Evolutionary conservation across 2,888 invertebrate genomes (phyloP), one percentile per base, ranked within the genome.

Genomic region (Camponotus fellah): DNA sequence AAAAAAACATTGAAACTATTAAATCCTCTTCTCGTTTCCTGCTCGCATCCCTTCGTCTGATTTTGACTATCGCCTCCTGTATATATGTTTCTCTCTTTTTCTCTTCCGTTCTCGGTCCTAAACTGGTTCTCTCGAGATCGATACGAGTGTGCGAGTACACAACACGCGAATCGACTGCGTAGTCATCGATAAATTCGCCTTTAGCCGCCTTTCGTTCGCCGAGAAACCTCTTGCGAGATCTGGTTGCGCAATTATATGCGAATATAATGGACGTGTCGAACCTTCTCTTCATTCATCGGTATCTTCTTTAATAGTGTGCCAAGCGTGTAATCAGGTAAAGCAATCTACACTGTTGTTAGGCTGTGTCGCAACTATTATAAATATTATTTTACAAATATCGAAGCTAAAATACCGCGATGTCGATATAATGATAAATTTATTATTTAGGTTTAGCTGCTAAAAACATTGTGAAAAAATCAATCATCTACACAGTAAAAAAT

Each of bases 61-160:
- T 89, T 88, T 88, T 82, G 87, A 85, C 89, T 83, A 72, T 66
- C 80, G 82, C 66, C 79, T 58, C 72, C 83, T 49, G 68, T 17
- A 53, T 53, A 53, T 34, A 62, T 32, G 60, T 26, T 69, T 72
- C 77, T 75, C 68, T 85, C 72, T 77, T 82, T 64, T 82, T 76
- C 77, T 37, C 79, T 84, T 83, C 85, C 85, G 81, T 75, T 37
- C 46, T 66, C 65, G 83, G 88, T 89, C 85, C 89, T 86, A 90
- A 91, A 91, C 90, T 88, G 91, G 91, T 91, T 90, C 88, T 85
- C 83, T 87, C 64, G 79, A 68, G 79, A 86, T 87, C 85, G 71
- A 86, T 83, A 81, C 82, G 81, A 58, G 72, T 80, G 56, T 69
- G n/a, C 32, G 75, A 64, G 69, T 62, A 64, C 53, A n/a, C 40